phyloP scores from a whole-genome alignment of 2,888 invertebrate genomes.

The Pristionchus fissidentatus region DNA sequence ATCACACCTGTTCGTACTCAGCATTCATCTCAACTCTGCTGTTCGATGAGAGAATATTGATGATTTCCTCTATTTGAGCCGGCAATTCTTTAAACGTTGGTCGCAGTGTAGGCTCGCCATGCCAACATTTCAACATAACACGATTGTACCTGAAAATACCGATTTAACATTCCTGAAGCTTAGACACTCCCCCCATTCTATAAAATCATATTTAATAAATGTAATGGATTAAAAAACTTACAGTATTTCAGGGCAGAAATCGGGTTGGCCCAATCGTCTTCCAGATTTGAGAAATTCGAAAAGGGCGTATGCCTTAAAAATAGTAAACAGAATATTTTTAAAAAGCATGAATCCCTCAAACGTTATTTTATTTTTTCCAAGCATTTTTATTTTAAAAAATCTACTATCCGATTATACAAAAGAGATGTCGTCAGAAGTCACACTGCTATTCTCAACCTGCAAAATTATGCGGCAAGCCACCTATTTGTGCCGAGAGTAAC shows the following conservation, averaged over 20 bases:
- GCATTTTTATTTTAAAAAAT: too few relatives aligned
- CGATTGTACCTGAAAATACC: constrained; percentile 59
- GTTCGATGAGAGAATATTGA: constrained; percentile 55
- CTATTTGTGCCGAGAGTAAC: not conserved
- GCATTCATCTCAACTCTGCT: constrained; percentile 54
- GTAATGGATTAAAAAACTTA: constrained; percentile 66
- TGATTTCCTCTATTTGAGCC: constrained; percentile 51
- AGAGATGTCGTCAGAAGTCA: too few relatives aligned
- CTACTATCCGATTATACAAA: too few relatives aligned
- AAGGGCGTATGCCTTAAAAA: constrained; percentile 61
- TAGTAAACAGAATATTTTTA: not conserved
- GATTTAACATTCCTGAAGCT: not conserved
- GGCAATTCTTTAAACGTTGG: constrained; percentile 63
- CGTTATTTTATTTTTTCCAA: not conserved
- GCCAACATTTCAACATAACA: constrained; percentile 66
- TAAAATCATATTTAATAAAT: not conserved
- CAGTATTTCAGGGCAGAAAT: constrained; percentile 78
- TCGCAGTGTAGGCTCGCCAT: constrained; percentile 53
- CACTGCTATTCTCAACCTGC: not conserved
- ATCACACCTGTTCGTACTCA: constrained; percentile 62
- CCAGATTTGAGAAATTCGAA: constrained; percentile 77
- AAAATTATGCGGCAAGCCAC: not conserved
- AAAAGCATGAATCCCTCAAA: not conserved
- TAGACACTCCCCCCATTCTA: not conserved
- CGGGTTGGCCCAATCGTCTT: constrained; percentile 77